A percentile compares a stretch with the other conserved stretches of the same genome.
Evolutionary conservation across 2,888 invertebrate genomes (phyloP).

Genomic region (Synergus itoensis): DNA sequence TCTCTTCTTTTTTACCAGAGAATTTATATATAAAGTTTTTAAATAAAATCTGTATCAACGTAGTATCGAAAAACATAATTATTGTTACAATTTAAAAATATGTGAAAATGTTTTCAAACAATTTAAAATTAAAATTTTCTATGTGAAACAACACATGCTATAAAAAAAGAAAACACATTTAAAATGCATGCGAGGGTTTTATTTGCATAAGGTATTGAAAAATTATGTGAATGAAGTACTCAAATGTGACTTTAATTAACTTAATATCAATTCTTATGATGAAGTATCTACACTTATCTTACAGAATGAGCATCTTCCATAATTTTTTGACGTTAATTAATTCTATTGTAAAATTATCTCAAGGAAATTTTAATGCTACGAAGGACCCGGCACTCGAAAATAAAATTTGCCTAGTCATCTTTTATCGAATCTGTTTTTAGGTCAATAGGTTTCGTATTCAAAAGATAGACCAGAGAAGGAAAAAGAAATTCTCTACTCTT

Average conservation of each 20-base stretch:
- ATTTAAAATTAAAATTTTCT: no score
- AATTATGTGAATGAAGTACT: background rate
- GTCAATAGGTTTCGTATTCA: background rate
- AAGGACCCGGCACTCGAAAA: background rate
- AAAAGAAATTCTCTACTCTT: background rate
- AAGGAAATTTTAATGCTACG: background rate
- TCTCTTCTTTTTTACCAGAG: background rate
- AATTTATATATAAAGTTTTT: background rate
- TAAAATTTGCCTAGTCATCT: background rate
- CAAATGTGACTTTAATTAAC: background rate
- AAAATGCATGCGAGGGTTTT: background rate
- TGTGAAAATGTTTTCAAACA: no score
- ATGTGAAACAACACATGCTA: no score
- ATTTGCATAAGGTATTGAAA: background rate
- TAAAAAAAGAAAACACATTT: no score
- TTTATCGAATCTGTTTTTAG: background rate
- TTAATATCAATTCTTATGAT: background rate
- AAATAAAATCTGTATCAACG: no score
- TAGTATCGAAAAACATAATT: no score
- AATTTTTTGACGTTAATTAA: background rate
- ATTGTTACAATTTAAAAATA: no score
- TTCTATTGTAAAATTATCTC: background rate
- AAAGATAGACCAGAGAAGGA: background rate
- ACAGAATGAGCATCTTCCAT: background rate
- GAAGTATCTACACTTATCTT: no score